A percentile compares a stretch with the other conserved stretches of the same genome.
Conservation (phyloP, 2,113 vertebrate species). For the pig (Sus scrofa) region DNA sequence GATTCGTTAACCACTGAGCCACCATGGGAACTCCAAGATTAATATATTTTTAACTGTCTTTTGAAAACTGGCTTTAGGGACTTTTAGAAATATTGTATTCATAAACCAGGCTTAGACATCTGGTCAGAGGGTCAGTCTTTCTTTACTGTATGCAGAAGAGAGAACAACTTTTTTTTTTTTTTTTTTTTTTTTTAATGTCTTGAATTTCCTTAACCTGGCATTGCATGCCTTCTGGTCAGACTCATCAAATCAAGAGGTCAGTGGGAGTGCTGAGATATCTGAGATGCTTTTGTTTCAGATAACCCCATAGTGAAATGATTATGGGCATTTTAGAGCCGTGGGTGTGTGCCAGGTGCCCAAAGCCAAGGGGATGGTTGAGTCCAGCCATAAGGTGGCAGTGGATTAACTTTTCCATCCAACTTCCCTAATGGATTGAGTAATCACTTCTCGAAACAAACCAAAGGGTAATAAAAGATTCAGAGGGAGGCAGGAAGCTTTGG, state of each 20-base stretch:
- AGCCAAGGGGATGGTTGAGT: neutral
- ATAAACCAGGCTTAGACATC: neutral
- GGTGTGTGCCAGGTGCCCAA: neutral
- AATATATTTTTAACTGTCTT: neutral
- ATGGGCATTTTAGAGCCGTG: neutral
- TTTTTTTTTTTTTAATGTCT: neutral
- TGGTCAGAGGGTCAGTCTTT: neutral
- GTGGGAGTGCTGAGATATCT: neutral
- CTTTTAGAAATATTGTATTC: neutral
- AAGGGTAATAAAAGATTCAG: neutral
- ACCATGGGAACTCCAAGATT: too few species aligned
- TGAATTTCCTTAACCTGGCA: neutral
- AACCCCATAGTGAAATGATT: neutral
- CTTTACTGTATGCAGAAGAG: neutral
- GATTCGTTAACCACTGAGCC: too few species aligned
- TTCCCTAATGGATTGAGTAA: neutral
- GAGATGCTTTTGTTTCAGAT: neutral
- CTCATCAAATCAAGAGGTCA: neutral
- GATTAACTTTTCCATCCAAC: neutral
- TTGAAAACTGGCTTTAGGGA: constrained; percentile 16
- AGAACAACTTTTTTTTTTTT: neutral
- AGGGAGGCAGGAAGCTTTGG: neutral
- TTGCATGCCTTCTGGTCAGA: neutral
- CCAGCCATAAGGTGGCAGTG: neutral
- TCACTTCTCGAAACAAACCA: neutral